Evolutionary conservation across 2,113 vertebrate species (phyloP), one percentile per base, ranked within the genome.

Genomic region (Axis porcinus): DNA sequence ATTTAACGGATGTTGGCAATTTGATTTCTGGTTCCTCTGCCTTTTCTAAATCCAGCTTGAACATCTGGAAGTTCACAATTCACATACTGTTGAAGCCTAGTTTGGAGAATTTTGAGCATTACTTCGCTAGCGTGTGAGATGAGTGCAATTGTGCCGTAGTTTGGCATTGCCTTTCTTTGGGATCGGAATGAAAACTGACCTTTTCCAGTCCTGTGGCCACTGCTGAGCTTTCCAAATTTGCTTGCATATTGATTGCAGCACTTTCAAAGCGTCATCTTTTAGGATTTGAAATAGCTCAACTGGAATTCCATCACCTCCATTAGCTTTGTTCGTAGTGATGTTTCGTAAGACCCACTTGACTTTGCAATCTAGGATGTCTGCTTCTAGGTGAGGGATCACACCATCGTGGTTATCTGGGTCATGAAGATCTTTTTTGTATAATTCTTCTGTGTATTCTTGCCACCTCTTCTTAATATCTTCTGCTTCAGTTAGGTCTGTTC

Each of bases 1-100:
- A n/a, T n/a, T 3, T 15, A 64, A 9, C 0, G 1, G 15, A 17
- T n/a, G 62, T n/a, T 64, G 15, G 30, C 30, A n/a, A n/a, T n/a
- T 64, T n/a, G 33, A n/a, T n/a, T 16, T 64, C 62, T 64, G 16
- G 15, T 64, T 64, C 62, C 7, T 64, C 7, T 2, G 62, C 62
- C 33, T n/a, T 64, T 64, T n/a, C 33, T n/a, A 64, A 64, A 19
- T n/a, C 16, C 62, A 64, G 33, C 7, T 64, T 64, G 62, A n/a
- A n/a, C 7, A 67, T 67, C 33, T 19, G 16, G 62, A 64, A 67
- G 7, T n/a, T n/a, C 33, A n/a, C 16, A 67, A 33, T 19, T 67
- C 33, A 67, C 33, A 67, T 67, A 67, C 3, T 64, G 30, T 19
- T n/a, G 15, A 64, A 33, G 7, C 15, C 62, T 67, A n/a, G 16